Evolutionary conservation across 2,113 vertebrate genomes (phyloP).

Genomic region (Podiceps cristatus): DNA sequence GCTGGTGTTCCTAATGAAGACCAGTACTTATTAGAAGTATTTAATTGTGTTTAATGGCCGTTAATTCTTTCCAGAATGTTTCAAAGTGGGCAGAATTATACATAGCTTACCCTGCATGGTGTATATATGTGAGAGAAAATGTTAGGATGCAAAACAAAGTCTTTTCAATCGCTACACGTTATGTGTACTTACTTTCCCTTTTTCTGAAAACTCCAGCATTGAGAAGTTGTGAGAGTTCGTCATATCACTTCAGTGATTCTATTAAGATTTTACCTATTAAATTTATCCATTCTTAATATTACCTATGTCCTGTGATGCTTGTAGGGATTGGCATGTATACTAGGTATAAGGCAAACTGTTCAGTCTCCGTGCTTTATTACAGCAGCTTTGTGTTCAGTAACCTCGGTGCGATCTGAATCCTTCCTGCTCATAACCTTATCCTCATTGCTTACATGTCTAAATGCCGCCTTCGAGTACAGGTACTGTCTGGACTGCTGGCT

Average conservation of each 20-base stretch:
- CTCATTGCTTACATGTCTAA: not conserved
- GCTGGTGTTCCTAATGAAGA: not conserved
- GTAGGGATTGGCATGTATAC: not conserved
- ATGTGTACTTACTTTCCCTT: not conserved
- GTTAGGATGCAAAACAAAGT: not conserved
- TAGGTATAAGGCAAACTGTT: not conserved
- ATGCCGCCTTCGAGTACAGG: not conserved
- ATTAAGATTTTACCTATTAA: not conserved
- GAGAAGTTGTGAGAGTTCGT: not conserved
- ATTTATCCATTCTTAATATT: not conserved
- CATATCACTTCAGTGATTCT: not conserved
- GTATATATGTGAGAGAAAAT: not conserved
- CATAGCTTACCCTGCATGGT: rapidly evolving
- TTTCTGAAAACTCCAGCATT: not conserved
- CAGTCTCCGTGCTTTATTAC: not conserved
- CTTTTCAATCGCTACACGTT: not conserved
- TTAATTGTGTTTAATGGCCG: not conserved
- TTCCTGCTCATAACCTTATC: not conserved
- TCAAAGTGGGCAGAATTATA: not conserved
- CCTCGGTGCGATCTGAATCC: not conserved
- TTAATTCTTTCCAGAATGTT: not conserved
- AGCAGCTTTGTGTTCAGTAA: not conserved
- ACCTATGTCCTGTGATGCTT: not conserved
- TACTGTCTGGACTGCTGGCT: not conserved
- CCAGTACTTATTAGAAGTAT: not conserved